Evolutionary conservation across 1,140 invertebrate genomes (phyloP).

Genomic region (Lucilia cuprina): DNA sequence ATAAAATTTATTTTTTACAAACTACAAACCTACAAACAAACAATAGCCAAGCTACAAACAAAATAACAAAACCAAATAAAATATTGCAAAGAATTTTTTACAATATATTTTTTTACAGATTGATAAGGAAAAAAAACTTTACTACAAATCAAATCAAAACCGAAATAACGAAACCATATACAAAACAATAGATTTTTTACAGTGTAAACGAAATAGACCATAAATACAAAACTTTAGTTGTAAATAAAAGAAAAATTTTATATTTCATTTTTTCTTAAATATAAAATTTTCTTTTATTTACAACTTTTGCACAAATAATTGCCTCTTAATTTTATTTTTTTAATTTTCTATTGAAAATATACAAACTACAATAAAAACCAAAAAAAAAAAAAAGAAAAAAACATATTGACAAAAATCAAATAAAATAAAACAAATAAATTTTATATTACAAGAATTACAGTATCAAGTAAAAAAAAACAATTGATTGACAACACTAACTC

Average conservation of each 20-base stretch:
- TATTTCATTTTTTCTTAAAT: too few relatives aligned
- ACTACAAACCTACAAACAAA: constrained; percentile 22
- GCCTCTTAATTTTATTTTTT: background rate
- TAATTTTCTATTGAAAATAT: constrained; percentile 16
- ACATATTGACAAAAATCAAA: constrained; percentile 45
- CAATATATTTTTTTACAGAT: constrained; percentile 40
- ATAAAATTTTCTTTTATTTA: background rate
- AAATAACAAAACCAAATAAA: constrained; percentile 15
- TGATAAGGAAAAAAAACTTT: constrained; percentile 45
- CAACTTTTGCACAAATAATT: background rate
- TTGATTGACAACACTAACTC: background rate
- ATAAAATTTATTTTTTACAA: constrained; percentile 19
- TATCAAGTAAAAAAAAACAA: background rate
- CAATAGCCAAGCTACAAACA: constrained; percentile 36
- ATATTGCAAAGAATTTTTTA: constrained; percentile 41
- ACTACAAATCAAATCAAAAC: constrained; percentile 42
- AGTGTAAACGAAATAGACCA: constrained; percentile 42
- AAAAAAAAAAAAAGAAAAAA: constrained; percentile 45
- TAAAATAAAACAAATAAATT: constrained; percentile 56
- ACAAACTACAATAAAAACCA: constrained; percentile 15
- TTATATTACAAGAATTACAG: constrained; percentile 44
- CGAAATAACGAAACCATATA: constrained; percentile 48
- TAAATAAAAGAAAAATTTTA: background rate
- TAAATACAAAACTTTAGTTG: background rate
- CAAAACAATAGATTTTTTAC: constrained; percentile 37